phyloP scores from a whole-genome alignment of 2,113 vertebrate species.

The Cromileptes altivelis region DNA sequence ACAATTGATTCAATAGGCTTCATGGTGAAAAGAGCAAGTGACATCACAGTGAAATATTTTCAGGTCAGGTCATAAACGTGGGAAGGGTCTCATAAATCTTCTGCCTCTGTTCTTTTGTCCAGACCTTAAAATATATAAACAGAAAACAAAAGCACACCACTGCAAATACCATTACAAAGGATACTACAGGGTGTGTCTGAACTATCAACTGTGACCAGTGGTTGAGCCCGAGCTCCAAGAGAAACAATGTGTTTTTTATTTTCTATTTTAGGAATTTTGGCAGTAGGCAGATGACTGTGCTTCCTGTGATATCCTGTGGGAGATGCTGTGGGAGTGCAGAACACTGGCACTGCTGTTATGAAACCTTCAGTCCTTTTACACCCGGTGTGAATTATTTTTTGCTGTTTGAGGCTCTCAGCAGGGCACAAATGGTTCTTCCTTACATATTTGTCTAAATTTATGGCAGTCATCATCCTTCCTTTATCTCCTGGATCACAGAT shows the following conservation, averaged over 20 bases:
- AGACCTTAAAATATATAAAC: background rate
- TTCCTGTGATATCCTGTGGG: slow-evolving; percentile 42
- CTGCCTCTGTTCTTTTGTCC: background rate
- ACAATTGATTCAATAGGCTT: background rate
- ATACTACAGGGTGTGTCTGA: background rate
- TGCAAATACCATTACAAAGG: background rate
- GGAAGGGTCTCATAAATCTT: too few relatives aligned
- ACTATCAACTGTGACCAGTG: background rate
- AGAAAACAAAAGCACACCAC: background rate
- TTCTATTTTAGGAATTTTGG: slow-evolving; percentile 15
- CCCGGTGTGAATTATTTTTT: background rate
- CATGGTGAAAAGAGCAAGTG: background rate
- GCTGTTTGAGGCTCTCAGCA: background rate
- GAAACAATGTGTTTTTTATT: slow-evolving; percentile 1
- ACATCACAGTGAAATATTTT: background rate
- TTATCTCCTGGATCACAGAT: too few relatives aligned
- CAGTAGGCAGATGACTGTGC: background rate
- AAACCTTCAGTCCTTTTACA: background rate
- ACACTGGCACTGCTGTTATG: background rate
- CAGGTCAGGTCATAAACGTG: too few relatives aligned
- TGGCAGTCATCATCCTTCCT: background rate
- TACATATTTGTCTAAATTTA: background rate
- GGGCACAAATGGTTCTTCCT: background rate
- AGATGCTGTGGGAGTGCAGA: slow-evolving; percentile 39
- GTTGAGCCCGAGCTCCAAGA: background rate